Evolutionary conservation across 2,797 vertebrate species (phyloP).

Genomic region (Meda fulgida): DNA sequence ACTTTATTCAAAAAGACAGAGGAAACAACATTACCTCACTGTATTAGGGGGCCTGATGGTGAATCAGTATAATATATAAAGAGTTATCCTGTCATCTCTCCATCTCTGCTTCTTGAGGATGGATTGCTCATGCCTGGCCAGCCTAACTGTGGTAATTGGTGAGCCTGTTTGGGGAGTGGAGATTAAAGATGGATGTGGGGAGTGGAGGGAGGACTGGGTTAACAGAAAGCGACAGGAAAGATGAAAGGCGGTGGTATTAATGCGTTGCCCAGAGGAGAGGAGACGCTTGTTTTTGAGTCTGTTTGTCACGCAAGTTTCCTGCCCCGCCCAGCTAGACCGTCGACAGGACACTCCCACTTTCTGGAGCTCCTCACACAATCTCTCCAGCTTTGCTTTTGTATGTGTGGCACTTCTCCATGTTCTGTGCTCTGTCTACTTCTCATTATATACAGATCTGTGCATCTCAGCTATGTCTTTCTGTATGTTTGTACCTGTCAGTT

Average conservation of each 20-base stretch:
- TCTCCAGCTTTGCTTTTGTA: neutral
- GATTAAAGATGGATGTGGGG: constrained; percentile 69
- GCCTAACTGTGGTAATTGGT: constrained; percentile 56
- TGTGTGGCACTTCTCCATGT: neutral
- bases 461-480: neutral
- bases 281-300: constrained; percentile 61
- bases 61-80: constrained; percentile 45
- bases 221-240: constrained; percentile 73
- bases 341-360: constrained; percentile 40
- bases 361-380: neutral
- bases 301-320: constrained; percentile 67
- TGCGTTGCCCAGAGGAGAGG: constrained; percentile 65
- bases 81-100: constrained; percentile 36
- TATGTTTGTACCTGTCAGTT: neutral
- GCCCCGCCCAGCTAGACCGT: constrained; percentile 48
- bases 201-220: constrained; percentile 59
- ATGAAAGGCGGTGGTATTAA: constrained; percentile 69
- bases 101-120: constrained; percentile 44
- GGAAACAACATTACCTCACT: constrained; percentile 35
- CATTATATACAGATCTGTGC: neutral
- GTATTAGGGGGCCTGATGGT: constrained; percentile 33
- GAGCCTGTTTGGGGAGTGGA: constrained; percentile 58
- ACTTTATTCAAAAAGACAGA: constrained; percentile 54
- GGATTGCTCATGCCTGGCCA: constrained; percentile 43
- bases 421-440: neutral